Conservation (phyloP, 1,140 invertebrate genomes). For the Brachionus rubens region DNA sequence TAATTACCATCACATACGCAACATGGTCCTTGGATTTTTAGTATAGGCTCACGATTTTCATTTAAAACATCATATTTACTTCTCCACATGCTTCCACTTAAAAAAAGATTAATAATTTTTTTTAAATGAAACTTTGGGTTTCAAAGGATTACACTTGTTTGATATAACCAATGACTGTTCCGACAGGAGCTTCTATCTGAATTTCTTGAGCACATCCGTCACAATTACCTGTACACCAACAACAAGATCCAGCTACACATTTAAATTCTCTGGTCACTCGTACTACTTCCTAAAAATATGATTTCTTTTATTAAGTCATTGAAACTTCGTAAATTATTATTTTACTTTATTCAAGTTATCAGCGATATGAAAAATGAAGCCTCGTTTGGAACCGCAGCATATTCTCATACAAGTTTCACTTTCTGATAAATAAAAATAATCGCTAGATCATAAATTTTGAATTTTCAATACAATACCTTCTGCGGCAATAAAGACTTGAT, state of each 20-base stretch:
- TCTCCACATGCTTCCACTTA: conserved; percentile 37
- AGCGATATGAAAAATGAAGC: conserved; percentile 63
- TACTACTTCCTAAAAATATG: conserved; percentile 52
- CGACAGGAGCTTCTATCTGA: conserved; percentile 44
- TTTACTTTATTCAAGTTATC: conserved; percentile 37
- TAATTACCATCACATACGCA: conserved; percentile 29
- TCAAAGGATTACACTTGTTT: conserved; percentile 47
- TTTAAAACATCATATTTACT: conserved; percentile 27
- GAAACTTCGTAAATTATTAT: background rate
- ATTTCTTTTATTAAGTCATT: background rate
- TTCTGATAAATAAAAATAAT: conserved; percentile 59
- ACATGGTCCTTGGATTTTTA: conserved; percentile 22
- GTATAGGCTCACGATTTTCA: conserved; percentile 2
- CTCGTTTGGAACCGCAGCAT: conserved; percentile 72
- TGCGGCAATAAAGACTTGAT: conserved; percentile 55
- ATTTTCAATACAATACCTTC: conserved; percentile 52
- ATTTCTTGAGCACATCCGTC: conserved; percentile 47
- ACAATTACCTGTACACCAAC: conserved; percentile 28
- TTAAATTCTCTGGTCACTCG: conserved; percentile 53
- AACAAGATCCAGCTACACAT: conserved; percentile 49
- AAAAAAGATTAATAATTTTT: background rate
- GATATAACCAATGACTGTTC: conserved; percentile 46
- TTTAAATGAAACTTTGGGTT: no score
- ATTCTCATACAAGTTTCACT: conserved; percentile 74
- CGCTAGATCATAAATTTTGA: background rate